A percentile compares a stretch with the other conserved stretches of the same genome.
These are phyloP conservation scores for Achatina immaculata DNA, from an alignment of 1,140 invertebrate genomes.

Conservation along the genomic window DNA sequence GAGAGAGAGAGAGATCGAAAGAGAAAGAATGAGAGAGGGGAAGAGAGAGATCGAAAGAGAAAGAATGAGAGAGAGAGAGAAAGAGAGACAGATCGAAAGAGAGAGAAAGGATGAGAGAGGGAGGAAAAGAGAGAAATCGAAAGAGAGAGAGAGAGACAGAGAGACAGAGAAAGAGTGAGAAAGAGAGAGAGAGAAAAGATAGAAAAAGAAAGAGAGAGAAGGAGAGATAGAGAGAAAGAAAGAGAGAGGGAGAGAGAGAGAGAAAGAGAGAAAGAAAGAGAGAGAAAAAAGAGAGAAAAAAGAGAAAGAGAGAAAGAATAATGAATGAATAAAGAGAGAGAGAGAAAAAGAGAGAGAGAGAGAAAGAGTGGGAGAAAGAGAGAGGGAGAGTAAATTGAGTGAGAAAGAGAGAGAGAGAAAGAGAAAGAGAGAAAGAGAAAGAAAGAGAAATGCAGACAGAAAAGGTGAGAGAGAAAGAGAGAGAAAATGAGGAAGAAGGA, in stretches of 20 bases:
- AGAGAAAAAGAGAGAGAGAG: background rate
- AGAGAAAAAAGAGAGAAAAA: background rate
- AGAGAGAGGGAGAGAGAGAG: background rate
- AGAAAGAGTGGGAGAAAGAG: background rate
- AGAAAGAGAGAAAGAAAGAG: constrained; percentile 5
- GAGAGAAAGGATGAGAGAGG: too few relatives aligned
- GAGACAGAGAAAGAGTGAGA: too few relatives aligned
- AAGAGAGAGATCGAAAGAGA: background rate
- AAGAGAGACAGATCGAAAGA: background rate
- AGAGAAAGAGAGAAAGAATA: background rate
- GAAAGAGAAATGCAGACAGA: background rate
- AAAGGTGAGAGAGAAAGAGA: background rate
- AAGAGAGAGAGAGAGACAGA: too few relatives aligned
- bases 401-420: background rate
- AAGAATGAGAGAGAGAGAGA: background rate
- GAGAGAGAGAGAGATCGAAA: background rate
- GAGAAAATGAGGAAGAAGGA: background rate
- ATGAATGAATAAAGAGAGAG: background rate
- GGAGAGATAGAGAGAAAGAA: too few relatives aligned
- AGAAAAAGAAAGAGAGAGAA: too few relatives aligned
- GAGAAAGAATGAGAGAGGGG: background rate
- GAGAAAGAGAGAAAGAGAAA: constrained; percentile 12
- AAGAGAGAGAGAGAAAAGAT: too few relatives aligned
- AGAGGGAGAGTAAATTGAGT: background rate
- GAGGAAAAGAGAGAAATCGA: too few relatives aligned